Evolutionary conservation across 35 echinoderm and acorn worm genomes (phyloP).

Genomic region (Hemicentrotus pulcherrimus): DNA sequence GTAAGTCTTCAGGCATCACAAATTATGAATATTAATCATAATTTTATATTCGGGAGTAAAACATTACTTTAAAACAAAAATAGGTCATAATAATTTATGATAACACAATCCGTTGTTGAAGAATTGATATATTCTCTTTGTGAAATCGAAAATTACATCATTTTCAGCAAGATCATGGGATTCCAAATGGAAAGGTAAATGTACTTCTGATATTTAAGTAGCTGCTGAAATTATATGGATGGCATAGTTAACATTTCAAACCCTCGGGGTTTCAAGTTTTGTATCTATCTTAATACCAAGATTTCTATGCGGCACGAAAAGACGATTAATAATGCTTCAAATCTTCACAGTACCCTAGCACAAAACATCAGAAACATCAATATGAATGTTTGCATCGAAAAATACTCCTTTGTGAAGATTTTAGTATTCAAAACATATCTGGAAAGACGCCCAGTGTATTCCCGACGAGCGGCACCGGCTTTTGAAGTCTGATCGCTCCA

Average conservation of each 20-base stretch:
- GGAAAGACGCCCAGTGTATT: not conserved
- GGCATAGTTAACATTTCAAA: not conserved
- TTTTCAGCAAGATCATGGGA: too few species aligned
- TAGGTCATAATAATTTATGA: too few species aligned
- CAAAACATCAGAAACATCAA: not conserved
- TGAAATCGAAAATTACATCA: too few species aligned
- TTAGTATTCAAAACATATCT: conserved; percentile 2
- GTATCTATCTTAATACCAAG: not conserved
- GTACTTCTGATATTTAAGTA: not conserved
- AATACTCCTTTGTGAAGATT: not conserved
- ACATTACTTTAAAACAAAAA: too few species aligned
- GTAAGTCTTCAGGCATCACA: too few species aligned
- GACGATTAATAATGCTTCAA: not conserved
- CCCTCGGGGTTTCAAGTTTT: not conserved
- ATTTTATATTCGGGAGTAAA: too few species aligned
- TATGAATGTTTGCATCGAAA: not conserved
- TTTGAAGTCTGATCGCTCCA: not conserved
- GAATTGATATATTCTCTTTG: too few species aligned
- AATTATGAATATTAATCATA: too few species aligned
- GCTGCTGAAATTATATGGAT: not conserved
- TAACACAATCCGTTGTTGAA: too few species aligned
- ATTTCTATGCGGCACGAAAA: too few species aligned
- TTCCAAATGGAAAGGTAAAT: not conserved
- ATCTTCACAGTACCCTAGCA: not conserved
- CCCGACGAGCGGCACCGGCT: not conserved